These are phyloP conservation scores for Cinara cedri DNA, from an alignment of 2,888 invertebrate species.

Conservation along the genomic window DNA sequence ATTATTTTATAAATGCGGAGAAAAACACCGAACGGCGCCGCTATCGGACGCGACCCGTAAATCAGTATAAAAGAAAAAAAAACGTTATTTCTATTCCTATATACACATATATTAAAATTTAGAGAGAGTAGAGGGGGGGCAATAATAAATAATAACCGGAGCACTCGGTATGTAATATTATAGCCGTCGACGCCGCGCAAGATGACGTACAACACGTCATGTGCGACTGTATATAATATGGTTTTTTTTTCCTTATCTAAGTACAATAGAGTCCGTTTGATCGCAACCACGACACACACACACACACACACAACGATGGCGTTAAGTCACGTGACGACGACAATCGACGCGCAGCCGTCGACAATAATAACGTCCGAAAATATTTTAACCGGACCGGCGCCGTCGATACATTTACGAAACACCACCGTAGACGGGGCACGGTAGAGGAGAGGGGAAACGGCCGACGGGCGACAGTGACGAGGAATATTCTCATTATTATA, in stretches of 20 bases:
- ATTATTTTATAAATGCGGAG: too few species aligned
- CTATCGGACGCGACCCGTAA: not conserved
- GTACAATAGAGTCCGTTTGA: constrained; percentile 24
- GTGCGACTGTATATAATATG: not conserved
- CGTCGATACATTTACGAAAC: not conserved
- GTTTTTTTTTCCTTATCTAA: too few species aligned
- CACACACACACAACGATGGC: too few species aligned
- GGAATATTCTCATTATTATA: too few species aligned
- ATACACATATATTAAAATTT: not conserved
- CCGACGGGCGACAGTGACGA: too few species aligned
- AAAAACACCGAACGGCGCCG: not conserved
- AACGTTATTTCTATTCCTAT: not conserved
- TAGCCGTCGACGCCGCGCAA: not conserved
- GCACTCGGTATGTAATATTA: too few species aligned
- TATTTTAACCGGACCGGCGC: constrained; percentile 26
- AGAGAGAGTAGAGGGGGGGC: not conserved
- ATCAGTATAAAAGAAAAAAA: not conserved
- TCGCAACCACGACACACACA: not conserved
- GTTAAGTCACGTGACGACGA: not conserved
- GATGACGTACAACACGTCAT: not conserved
- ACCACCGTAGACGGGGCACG: not conserved
- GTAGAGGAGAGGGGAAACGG: too few species aligned
- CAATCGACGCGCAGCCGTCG: not conserved
- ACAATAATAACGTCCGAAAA: constrained; percentile 1
- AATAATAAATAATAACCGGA: not conserved